Base-by-base conservation (phyloP, 2,888 invertebrate species). In the Melangyna quadrimaculata region DNA sequence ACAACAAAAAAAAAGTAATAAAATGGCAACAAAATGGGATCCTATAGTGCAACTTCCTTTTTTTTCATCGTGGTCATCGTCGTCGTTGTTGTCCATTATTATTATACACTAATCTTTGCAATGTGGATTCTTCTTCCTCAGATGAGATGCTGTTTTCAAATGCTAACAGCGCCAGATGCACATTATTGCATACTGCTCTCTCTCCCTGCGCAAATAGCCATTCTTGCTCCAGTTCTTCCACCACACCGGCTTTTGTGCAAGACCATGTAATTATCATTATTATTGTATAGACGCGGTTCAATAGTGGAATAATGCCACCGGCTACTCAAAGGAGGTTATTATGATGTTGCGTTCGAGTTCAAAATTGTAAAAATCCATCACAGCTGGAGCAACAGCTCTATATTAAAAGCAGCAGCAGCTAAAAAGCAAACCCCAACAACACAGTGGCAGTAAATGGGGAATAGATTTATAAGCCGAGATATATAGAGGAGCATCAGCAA, bases 321-420 rank as follows among this genome's bases (percentile, higher is more conserved):
- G 86, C 86, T 78, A 75, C 73, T 86, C 86, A 86, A 86, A 86
- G 70, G 77, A 78, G 86, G 77, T 86, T 86, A 86, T 86, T 86
- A 86, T 86, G 86, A 86, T 86, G 86, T 86, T 86, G 86, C 67
- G 67, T 51, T 51, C 63, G 73, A 81, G 86, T 77, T 86, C 70
- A 81, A 81, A 81, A 81, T 78, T 86, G 73, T 81, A 70, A 61
- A 73, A 78, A 81, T 86, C 80, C 84, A 86, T 86, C 84, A 80
- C 75, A 71, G 57, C 59, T 51, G 67, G 67, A 48, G 51, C 48
- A 40, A 37, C 29, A 53, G 53, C 40, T n/a, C 40, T 17, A 48
- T 9, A 9, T 5, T 40, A 43, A 43, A 43, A 32, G 48, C 43
- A 51, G 19, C 19, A 17, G 40, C 29, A 32, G 27, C 32, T n/a